Base-by-base conservation (phyloP, 1,140 invertebrate species). In the Holotrichia oblita region DNA sequence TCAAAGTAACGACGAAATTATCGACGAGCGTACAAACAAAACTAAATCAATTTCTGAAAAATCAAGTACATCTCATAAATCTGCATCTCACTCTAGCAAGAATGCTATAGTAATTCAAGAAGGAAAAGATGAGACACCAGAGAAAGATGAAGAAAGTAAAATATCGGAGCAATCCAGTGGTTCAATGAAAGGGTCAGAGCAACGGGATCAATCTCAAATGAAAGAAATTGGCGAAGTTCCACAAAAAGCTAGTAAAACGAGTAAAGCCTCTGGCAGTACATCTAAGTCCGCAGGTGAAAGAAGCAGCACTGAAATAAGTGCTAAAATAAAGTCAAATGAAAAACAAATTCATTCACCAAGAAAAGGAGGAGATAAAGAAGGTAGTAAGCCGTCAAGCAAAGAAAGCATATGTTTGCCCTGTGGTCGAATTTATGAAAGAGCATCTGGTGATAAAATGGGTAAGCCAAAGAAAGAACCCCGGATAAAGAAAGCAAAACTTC, bases 401-500 rank as follows among this genome's bases (percentile, higher is more conserved):
- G 61, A 69, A 24, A 69, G 61, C 20, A 27, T 27, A 0, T 69
- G 61, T 69, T 24, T 69, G 24, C 61, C 61, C 3, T 69, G 61
- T 20, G 27, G 61, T 27, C 20, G 61, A 34, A 8, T 20, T 24
- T 20, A n/a, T 55, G 48, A 6, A 4, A n/a, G 27, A 24, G 20
- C 61, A 69, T 69, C 61, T 27, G 61, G 61, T 14, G 73, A 74
- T 20, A 41, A 44, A 74, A 22, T 74, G 6, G 14, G 73, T 74
- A 74, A 74, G 40, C 14, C 3, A 42, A 0, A 20, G 40, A 44
- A 44, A 42, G 20, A 74, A 41, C 42, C 42, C 6, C 73, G 4
- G 73, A 74, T 10, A 41, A 74, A 74, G 73, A 34, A 6, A 74
- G 73, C 9, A 20, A 41, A 74, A 41, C 40, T 74, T 44, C 73